A percentile compares a stretch with the other conserved stretches of the same genome.
These are phyloP conservation scores for Sceliomorpha sp. DNA, from an alignment of 2,888 invertebrate species.

Conservation along the genomic window DNA sequence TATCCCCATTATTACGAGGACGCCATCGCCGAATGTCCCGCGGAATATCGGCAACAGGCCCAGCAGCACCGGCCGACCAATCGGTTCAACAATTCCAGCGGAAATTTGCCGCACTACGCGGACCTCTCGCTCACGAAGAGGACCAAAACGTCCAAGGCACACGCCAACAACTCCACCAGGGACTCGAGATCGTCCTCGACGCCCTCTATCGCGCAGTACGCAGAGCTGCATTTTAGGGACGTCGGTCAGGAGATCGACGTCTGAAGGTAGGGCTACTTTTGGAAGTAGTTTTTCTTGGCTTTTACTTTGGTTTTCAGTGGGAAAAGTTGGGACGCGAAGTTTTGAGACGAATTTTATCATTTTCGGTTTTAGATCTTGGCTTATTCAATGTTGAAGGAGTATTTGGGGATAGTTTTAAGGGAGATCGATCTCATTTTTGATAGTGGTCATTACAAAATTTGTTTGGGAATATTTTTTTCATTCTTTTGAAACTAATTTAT, in stretches of 20 bases:
- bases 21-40: slow-evolving; percentile 66
- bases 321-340: too few relatives aligned
- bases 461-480: too few relatives aligned
- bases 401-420: too few relatives aligned
- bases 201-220: slow-evolving; percentile 82
- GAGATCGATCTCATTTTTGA: too few relatives aligned
- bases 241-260: slow-evolving; percentile 86
- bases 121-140: slow-evolving; percentile 57
- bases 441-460: too few relatives aligned
- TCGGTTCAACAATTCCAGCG: slow-evolving; percentile 44
- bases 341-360: too few relatives aligned
- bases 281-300: too few relatives aligned
- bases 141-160: slow-evolving; percentile 62
- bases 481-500: too few relatives aligned
- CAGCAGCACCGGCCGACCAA: slow-evolving; percentile 54
- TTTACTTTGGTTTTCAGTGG: too few relatives aligned
- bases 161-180: slow-evolving; percentile 53
- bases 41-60: slow-evolving; percentile 61
- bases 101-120: slow-evolving; percentile 43
- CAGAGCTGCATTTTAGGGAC: slow-evolving; percentile 85
- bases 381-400: too few relatives aligned
- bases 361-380: too few relatives aligned
- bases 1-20: slow-evolving; percentile 78
- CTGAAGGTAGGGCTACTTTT: slow-evolving; percentile 83
- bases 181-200: slow-evolving; percentile 64